Conservation (phyloP, 2,888 invertebrate genomes). For the Hofmannophila pseudospretella region DNA sequence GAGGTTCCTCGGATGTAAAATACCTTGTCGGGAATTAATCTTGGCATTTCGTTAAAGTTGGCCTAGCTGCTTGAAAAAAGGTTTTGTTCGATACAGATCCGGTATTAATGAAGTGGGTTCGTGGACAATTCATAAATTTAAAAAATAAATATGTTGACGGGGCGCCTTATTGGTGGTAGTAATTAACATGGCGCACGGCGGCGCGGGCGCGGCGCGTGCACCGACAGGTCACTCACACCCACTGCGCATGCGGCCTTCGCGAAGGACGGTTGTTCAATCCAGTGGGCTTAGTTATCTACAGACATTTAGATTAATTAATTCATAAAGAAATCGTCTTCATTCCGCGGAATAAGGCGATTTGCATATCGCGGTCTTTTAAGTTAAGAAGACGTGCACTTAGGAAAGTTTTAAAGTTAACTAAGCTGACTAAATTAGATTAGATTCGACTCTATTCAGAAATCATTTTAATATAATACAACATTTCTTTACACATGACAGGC, state of each 20-base stretch:
- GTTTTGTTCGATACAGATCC: constrained; percentile 35
- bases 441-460: too few species aligned
- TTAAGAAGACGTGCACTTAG: neutral
- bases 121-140: constrained; percentile 53
- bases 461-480: too few species aligned
- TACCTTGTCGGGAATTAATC: constrained; percentile 54
- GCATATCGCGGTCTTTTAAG: neutral
- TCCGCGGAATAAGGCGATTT: neutral
- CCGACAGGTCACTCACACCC: constrained; percentile 61
- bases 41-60: constrained; percentile 61
- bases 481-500: too few species aligned
- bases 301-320: constrained; percentile 19
- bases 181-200: constrained; percentile 62
- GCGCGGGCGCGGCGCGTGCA: constrained; percentile 35
- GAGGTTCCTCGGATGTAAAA: constrained; percentile 49
- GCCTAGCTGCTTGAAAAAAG: constrained; percentile 36
- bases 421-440: too few species aligned
- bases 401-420: too few species aligned
- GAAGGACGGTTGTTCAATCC: constrained; percentile 49
- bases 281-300: constrained; percentile 18
- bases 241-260: constrained; percentile 52
- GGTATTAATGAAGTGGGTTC: constrained; percentile 51
- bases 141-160: constrained; percentile 61
- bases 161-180: constrained; percentile 67
- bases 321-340: constrained; percentile 1